Evolutionary conservation across 2,113 vertebrate species (phyloP), one percentile per base, ranked within the genome.

Genomic region (Cephalopterus ornatus): DNA sequence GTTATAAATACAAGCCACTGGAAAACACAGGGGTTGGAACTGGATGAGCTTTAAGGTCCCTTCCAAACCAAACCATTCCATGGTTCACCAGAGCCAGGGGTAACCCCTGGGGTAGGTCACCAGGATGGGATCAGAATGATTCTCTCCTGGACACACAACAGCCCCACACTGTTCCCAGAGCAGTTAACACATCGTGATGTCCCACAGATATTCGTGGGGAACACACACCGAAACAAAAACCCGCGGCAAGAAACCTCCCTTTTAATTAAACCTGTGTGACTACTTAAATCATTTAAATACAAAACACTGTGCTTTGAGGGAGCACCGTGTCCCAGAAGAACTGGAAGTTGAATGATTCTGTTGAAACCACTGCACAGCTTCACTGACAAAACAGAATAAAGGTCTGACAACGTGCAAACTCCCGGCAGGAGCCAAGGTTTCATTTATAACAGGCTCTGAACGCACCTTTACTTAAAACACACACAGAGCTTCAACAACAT

Each of bases 351-450:
- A n/a, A 19, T 1, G 2, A 58, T 15, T 53, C 37, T 49, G 39
- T 2, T 6, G 32, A n/a, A 66, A 24, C 18, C 2, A 1, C 77
- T 5, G 3, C 0, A 2, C 37, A 70, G 24, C 50, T 61, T 35
- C 65, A 20, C 73, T 14, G 14, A 24, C 33, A 50, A 39, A 58
- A 8, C 55, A 46, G 8, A 67, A 20, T 0, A 12, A 3, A 61
- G 6, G 8, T 2, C 1, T 11, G 46, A 42, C 20, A 4, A 18
- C 0, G 0, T 16, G 27, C 37, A 46, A 41, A 52, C 37, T 33
- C 5, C 0, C 2, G 53, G 18, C 20, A 52, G 41, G 65, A 49
- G 28, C 0, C 6, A 14, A 56, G 10, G 28, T 42, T 68, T 35
- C 21, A 10, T 47, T 68, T 12, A 4, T 8, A 62, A 44, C 0